Percentiles rank a stretch among this genome's conserved stretches.
Conservation (phyloP, 2,113 vertebrate genomes). For the Zosterops pallidus region DNA sequence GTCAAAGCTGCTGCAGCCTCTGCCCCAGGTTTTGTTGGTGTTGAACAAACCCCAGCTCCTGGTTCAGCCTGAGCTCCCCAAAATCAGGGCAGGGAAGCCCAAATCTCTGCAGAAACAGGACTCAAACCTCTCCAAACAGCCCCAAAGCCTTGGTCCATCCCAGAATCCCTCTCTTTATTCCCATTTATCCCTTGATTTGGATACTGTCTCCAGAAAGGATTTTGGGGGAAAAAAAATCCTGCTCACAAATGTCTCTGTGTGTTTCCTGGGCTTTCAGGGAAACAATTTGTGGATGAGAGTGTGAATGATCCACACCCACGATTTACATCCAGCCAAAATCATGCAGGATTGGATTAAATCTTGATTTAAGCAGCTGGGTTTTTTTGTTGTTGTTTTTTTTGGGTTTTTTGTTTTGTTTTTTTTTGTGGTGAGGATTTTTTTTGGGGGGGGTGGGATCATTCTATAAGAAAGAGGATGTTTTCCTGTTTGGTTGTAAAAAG, state of each 20-base stretch:
- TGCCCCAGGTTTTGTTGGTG: fast-evolving
- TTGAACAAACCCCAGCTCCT: not conserved
- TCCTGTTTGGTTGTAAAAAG: not conserved
- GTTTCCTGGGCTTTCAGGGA: not conserved
- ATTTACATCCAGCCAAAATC: not conserved
- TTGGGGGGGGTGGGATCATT: not conserved
- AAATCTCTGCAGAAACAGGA: not conserved
- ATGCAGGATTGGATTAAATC: not conserved
- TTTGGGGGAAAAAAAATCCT: not conserved
- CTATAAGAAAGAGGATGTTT: not conserved
- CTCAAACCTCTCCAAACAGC: not conserved
- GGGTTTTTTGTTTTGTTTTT: no score
- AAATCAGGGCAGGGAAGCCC: not conserved
- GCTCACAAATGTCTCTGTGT: not conserved
- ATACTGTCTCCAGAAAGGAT: not conserved
- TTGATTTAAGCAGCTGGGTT: not conserved
- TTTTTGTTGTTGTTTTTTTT: not conserved
- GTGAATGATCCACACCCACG: not conserved
- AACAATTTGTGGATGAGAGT: not conserved
- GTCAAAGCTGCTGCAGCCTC: fast-evolving
- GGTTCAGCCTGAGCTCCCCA: not conserved
- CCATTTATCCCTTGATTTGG: not conserved
- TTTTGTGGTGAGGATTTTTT: not conserved
- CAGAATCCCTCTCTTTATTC: fast-evolving
- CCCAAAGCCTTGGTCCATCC: not conserved